These are phyloP conservation scores for Lepus europaeus DNA, from an alignment of 2,113 vertebrate species.

Conservation along the genomic window DNA sequence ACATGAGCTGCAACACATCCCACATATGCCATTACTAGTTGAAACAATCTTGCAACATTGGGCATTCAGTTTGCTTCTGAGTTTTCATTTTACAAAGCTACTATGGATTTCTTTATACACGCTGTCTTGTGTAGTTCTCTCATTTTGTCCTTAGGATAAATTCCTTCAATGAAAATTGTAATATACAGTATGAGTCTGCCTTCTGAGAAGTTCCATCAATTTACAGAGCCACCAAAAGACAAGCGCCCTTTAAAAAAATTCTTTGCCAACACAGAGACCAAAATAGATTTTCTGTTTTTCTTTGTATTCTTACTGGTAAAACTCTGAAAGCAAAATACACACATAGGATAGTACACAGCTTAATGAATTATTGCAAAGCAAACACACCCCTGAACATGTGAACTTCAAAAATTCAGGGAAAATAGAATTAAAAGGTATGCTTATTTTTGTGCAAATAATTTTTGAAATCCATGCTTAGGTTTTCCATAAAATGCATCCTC, in stretches of 20 bases:
- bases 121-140: neutral
- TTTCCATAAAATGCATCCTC: too few relatives aligned
- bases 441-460: too few relatives aligned
- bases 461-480: too few relatives aligned
- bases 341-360: neutral
- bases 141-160: neutral
- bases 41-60: neutral
- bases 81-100: conserved; percentile 30
- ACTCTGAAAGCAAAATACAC: neutral
- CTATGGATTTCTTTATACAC: neutral
- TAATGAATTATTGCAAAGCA: neutral
- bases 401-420: too few relatives aligned
- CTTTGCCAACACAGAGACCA: neutral
- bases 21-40: neutral
- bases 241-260: neutral
- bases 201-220: neutral
- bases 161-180: neutral
- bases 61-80: neutral
- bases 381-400: neutral
- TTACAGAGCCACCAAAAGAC: neutral
- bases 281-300: neutral
- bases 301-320: neutral
- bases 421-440: too few relatives aligned
- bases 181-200: neutral
- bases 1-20: neutral